Evolutionary conservation across 2,113 vertebrate species (phyloP).

Genomic region (Periophthalmodon schlosseri): DNA sequence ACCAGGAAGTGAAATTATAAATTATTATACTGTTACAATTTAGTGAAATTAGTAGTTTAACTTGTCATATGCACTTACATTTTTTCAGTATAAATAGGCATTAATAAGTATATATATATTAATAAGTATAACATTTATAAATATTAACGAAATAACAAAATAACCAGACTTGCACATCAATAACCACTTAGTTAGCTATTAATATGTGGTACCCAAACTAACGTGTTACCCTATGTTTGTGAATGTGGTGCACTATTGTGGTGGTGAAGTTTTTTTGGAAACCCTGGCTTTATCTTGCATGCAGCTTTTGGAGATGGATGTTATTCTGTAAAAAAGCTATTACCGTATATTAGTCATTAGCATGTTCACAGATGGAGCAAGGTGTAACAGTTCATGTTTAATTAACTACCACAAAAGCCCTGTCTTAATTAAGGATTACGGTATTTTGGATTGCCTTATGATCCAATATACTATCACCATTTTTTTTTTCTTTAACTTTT

Average conservation of each 20-base stretch:
- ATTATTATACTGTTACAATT: too few relatives aligned
- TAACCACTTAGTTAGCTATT: too few relatives aligned
- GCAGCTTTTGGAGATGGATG: background rate
- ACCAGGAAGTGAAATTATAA: too few relatives aligned
- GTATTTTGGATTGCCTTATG: background rate
- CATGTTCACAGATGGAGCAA: background rate
- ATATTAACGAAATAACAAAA: too few relatives aligned
- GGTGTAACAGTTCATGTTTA: background rate
- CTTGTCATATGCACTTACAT: too few relatives aligned
- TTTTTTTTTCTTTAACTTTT: too few relatives aligned
- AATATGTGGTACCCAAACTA: too few relatives aligned
- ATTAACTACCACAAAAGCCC: background rate
- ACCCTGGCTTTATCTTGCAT: background rate
- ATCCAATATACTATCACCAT: background rate
- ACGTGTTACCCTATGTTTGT: background rate
- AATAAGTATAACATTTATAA: too few relatives aligned
- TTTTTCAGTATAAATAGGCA: too few relatives aligned
- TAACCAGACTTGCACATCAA: too few relatives aligned
- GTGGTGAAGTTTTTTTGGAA: background rate
- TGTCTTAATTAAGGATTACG: background rate
- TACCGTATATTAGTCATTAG: background rate
- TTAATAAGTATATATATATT: too few relatives aligned
- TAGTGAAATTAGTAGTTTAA: too few relatives aligned
- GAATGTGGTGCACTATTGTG: background rate
- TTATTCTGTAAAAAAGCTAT: background rate